Evolutionary conservation across 2,113 vertebrate species (phyloP).

Genomic region (Tapirus terrestris): DNA sequence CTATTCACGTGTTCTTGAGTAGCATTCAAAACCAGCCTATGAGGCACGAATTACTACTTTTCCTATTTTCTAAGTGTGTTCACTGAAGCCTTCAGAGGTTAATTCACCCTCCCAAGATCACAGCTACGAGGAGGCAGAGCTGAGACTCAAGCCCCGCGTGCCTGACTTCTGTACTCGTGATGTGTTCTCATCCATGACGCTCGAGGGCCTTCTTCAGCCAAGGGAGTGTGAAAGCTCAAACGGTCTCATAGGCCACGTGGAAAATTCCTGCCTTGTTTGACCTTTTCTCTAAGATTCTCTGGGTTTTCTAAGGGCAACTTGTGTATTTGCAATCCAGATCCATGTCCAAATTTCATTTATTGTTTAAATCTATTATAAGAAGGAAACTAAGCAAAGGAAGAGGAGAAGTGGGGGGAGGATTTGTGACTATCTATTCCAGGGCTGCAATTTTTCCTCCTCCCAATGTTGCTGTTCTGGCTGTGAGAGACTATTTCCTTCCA

Average conservation of each 20-base stretch:
- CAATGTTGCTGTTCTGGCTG: background rate
- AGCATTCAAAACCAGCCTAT: background rate
- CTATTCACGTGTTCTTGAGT: background rate
- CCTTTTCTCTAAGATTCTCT: slow-evolving; percentile 4
- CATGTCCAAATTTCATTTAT: slow-evolving; percentile 45
- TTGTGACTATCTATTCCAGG: background rate
- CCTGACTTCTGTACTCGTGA: background rate
- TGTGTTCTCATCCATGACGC: background rate
- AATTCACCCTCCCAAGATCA: background rate
- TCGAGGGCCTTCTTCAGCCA: background rate
- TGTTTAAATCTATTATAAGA: slow-evolving; percentile 24
- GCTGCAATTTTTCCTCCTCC: background rate
- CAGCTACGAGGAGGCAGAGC: background rate
- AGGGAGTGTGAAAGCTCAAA: background rate
- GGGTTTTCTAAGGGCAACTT: slow-evolving; percentile 35
- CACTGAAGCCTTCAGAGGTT: background rate
- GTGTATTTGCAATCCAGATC: slow-evolving; percentile 35
- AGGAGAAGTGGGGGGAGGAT: background rate
- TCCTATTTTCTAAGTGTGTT: background rate
- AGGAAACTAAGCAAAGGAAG: slow-evolving; percentile 43
- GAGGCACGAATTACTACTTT: background rate
- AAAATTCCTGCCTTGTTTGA: slow-evolving; percentile 21
- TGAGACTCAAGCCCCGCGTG: background rate
- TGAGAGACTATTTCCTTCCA: background rate
- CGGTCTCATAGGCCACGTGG: background rate